These are phyloP conservation scores for Trachops cirrhosus DNA, from an alignment of 2,797 vertebrate species.

Conservation along the genomic window DNA sequence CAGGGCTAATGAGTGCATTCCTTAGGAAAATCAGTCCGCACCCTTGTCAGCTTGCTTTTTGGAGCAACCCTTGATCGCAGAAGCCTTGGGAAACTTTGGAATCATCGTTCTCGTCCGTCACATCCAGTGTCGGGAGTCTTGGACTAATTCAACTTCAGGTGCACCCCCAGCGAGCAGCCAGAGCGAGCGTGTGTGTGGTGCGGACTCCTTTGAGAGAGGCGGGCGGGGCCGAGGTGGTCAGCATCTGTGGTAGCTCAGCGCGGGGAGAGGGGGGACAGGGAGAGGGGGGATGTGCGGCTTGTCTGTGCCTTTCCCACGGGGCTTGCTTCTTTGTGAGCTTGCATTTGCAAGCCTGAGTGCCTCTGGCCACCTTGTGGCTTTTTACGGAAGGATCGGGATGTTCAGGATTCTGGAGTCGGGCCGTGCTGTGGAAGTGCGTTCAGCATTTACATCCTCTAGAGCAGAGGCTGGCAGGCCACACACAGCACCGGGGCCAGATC, in stretches of 20 bases:
- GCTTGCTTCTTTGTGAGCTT: not conserved
- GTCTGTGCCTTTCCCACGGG: rapidly evolving
- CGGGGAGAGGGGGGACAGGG: too few species aligned
- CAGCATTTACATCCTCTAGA: not conserved
- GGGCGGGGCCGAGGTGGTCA: rapidly evolving
- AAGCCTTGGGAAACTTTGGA: not conserved
- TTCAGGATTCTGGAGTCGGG: not conserved
- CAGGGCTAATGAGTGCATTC: not conserved
- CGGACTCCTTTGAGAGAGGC: not conserved
- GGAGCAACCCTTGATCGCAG: not conserved
- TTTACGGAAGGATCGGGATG: not conserved
- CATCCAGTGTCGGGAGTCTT: not conserved
- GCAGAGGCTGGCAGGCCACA: rapidly evolving
- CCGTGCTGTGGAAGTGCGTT: rapidly evolving
- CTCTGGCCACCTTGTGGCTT: too few species aligned
- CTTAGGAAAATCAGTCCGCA: not conserved
- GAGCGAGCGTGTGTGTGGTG: rapidly evolving
- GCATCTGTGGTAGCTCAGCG: not conserved
- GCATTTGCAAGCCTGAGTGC: rapidly evolving
- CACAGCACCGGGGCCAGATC: rapidly evolving
- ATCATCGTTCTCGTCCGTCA: not conserved
- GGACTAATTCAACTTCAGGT: rapidly evolving
- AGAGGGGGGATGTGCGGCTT: rapidly evolving
- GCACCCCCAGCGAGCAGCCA: rapidly evolving
- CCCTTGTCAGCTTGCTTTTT: not conserved